phyloP scores from a whole-genome alignment of 1,140 invertebrate species.

The Oncopeltus fasciatus region DNA sequence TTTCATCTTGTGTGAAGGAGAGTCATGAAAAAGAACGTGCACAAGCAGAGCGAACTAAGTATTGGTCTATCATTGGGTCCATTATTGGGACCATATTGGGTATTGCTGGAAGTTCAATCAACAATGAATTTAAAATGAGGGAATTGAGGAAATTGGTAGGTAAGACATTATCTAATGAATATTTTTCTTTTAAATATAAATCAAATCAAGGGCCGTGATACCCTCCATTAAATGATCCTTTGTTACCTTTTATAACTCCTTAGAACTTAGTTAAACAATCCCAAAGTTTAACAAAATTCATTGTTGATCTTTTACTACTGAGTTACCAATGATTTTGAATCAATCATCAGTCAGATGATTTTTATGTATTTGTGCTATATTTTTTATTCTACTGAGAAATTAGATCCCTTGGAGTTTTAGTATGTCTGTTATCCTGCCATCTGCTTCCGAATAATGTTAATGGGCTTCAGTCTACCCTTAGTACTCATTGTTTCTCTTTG shows the following conservation, averaged over 20 bases:
- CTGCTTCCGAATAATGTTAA: too few relatives aligned
- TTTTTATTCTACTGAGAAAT: too few relatives aligned
- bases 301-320: too few relatives aligned
- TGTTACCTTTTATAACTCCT: background rate
- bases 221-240: background rate
- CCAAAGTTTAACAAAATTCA: background rate
- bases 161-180: background rate
- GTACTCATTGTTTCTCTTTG: too few relatives aligned
- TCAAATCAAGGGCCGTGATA: background rate
- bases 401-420: too few relatives aligned
- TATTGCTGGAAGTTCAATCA: slow-evolving; percentile 47
- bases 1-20: slow-evolving; percentile 50
- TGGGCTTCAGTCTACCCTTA: too few relatives aligned
- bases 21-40: slow-evolving; percentile 58
- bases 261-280: background rate
- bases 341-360: too few relatives aligned
- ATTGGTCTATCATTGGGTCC: slow-evolving; percentile 60
- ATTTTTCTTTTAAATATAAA: background rate
- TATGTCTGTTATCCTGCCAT: too few relatives aligned
- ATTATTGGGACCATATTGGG: slow-evolving; percentile 50
- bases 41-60: slow-evolving; percentile 59
- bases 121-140: slow-evolving; percentile 47
- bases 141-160: slow-evolving; percentile 43
- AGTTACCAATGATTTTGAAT: too few relatives aligned
- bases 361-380: too few relatives aligned